Conservation (phyloP, 2,888 invertebrate genomes). For the Thecophora atra region DNA sequence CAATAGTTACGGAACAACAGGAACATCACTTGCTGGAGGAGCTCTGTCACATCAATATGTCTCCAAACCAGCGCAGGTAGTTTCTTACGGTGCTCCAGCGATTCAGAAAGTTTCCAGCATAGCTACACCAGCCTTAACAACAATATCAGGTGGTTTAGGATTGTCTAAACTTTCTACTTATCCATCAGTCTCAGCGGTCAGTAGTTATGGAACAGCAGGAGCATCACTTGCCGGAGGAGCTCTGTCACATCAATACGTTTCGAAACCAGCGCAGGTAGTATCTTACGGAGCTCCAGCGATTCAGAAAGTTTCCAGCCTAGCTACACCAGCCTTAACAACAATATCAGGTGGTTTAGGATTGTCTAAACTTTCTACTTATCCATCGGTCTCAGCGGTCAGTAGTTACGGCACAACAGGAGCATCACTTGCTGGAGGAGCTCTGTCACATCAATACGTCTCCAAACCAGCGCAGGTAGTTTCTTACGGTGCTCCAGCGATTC, state of each 20-base stretch:
- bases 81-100: constrained; percentile 36
- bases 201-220: neutral
- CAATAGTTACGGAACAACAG: constrained; percentile 43
- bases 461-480: constrained; percentile 38
- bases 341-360: constrained; percentile 30
- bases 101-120: constrained; percentile 30
- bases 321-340: constrained; percentile 39
- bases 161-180: constrained; percentile 38
- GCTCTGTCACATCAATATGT: constrained; percentile 29
- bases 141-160: constrained; percentile 43
- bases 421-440: constrained; percentile 25
- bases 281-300: constrained; percentile 42
- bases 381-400: constrained; percentile 27
- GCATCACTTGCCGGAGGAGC: constrained; percentile 29
- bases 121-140: constrained; percentile 37
- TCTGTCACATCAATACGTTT: constrained; percentile 42
- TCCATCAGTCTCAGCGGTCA: neutral
- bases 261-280: constrained; percentile 40
- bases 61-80: constrained; percentile 33
- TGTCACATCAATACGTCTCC: constrained; percentile 44
- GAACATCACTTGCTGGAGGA: constrained; percentile 26
- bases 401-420: constrained; percentile 29
- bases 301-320: constrained; percentile 37
- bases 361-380: constrained; percentile 29
- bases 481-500: constrained; percentile 41